Evolutionary conservation across 2,888 invertebrate species (phyloP).

Genomic region (Teleiodes luculella): DNA sequence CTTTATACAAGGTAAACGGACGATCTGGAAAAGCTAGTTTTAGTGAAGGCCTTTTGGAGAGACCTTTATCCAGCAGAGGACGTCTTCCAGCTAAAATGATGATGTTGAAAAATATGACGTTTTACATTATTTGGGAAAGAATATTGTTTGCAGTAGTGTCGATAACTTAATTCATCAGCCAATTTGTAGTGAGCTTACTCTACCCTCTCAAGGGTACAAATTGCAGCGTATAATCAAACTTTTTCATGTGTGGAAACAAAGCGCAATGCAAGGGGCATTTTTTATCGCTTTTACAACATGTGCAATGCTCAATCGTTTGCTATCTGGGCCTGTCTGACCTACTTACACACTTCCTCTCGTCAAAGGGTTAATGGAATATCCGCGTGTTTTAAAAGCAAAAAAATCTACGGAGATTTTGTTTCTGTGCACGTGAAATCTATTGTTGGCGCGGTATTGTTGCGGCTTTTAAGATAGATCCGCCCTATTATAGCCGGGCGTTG

Average conservation of each 20-base stretch:
- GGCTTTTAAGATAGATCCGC: conserved; percentile 2
- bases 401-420: conserved; percentile 41
- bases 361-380: conserved; percentile 72
- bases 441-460: conserved; percentile 18
- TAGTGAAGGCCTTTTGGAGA: too few species aligned
- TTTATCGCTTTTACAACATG: conserved; percentile 76
- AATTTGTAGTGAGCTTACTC: conserved; percentile 37
- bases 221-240: conserved; percentile 73
- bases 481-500: not conserved
- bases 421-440: conserved; percentile 39
- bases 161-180: conserved; percentile 24
- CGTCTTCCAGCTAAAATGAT: too few species aligned
- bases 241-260: conserved; percentile 68
- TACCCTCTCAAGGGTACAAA: conserved; percentile 59
- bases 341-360: conserved; percentile 75
- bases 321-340: conserved; percentile 53
- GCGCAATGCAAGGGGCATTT: conserved; percentile 65
- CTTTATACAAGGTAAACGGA: too few species aligned
- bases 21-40: too few species aligned
- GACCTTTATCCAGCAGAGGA: too few species aligned
- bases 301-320: conserved; percentile 63
- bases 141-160: too few species aligned
- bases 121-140: too few species aligned
- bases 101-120: too few species aligned
- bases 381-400: conserved; percentile 53